Conservation (phyloP, 2,113 vertebrate genomes). For the Corythoichthys intestinalis region DNA sequence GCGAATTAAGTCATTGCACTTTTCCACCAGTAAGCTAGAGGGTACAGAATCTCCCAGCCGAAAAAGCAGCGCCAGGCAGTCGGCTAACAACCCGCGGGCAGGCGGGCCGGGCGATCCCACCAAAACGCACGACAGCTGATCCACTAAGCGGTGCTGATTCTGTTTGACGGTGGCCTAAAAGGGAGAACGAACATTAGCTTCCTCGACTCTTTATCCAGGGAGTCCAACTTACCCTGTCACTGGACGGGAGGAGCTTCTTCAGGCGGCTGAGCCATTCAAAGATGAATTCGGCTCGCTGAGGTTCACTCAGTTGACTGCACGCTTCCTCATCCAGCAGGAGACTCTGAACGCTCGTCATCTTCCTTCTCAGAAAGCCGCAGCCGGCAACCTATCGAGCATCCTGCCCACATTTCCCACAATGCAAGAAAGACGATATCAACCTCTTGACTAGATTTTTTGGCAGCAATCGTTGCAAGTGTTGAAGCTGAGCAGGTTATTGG, state of each 20-base stretch:
- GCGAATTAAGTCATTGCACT: conserved; percentile 90
- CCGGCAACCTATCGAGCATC: background rate
- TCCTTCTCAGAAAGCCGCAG: conserved; percentile 2
- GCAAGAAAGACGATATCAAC: background rate
- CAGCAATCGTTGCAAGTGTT: background rate
- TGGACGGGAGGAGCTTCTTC: conserved; percentile 79
- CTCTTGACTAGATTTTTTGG: background rate
- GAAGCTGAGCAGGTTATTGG: background rate
- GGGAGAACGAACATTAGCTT: background rate
- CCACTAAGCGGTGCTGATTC: conserved; percentile 83
- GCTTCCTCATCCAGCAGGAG: conserved; percentile 83
- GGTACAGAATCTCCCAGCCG: conserved; percentile 82
- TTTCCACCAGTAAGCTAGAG: conserved; percentile 82
- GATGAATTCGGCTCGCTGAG: conserved; percentile 81
- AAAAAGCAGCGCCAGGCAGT: conserved; percentile 84
- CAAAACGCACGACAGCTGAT: conserved; percentile 82
- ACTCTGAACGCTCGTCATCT: conserved; percentile 81
- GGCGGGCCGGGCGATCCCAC: conserved; percentile 86
- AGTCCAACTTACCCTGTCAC: conserved; percentile 69
- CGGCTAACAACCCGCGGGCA: conserved; percentile 82
- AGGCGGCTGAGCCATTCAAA: conserved; percentile 86
- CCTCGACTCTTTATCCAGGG: no score
- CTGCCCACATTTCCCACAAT: conserved; percentile 3
- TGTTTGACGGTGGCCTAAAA: conserved; percentile 79
- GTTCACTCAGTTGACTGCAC: conserved; percentile 73